These are phyloP conservation scores for Limnothrissa miodon DNA, from an alignment of 2,113 vertebrate genomes.

Conservation along the genomic window DNA sequence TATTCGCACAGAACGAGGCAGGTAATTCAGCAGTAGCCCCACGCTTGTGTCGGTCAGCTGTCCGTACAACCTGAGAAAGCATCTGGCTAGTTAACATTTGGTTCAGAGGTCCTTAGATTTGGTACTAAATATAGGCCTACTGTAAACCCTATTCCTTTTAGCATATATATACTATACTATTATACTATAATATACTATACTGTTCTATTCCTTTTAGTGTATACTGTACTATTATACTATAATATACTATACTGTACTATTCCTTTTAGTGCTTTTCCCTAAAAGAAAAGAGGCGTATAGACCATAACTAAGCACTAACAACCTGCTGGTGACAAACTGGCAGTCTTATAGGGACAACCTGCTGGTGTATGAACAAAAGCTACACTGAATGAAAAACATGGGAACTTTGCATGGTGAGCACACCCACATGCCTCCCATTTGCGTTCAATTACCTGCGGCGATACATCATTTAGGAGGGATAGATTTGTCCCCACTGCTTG, in stretches of 20 bases:
- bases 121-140: too few relatives aligned
- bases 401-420: background rate
- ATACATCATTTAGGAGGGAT: conserved; percentile 66
- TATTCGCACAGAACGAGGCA: conserved; percentile 7
- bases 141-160: too few relatives aligned
- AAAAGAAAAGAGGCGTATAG: too few relatives aligned
- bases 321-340: conserved; percentile 3
- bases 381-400: background rate
- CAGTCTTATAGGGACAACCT: conserved; percentile 34
- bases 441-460: conserved; percentile 44
- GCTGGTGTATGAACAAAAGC: conserved; percentile 29
- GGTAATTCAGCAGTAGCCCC: background rate
- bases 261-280: too few relatives aligned
- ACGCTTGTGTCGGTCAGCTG: background rate
- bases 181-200: too few relatives aligned
- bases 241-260: too few relatives aligned
- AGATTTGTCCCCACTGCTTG: conserved; percentile 62
- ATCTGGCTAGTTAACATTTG: background rate
- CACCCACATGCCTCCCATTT: conserved; percentile 26
- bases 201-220: too few relatives aligned
- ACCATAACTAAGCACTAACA: background rate
- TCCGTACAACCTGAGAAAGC: background rate
- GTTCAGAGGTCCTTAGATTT: background rate
- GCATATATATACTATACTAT: too few relatives aligned
- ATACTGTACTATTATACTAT: too few relatives aligned